These are phyloP conservation scores for Proisotoma minuta DNA, from an alignment of 2,888 invertebrate genomes.

Conservation along the genomic window DNA sequence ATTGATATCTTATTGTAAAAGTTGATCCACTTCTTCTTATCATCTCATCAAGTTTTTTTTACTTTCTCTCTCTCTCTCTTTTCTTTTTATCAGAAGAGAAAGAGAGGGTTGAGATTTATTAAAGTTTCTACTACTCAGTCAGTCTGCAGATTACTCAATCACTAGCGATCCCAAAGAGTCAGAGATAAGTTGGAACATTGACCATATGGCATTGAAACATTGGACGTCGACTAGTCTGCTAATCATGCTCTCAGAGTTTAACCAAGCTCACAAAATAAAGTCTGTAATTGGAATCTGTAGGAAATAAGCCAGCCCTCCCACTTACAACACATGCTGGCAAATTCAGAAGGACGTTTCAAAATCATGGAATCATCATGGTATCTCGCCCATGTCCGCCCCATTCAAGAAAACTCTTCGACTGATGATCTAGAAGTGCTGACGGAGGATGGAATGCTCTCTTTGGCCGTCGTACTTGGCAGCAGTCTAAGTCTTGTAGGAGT, in stretches of 20 bases:
- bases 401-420: slow-evolving; percentile 37
- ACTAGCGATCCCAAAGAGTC: too few relatives aligned
- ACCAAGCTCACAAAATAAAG: not conserved
- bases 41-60: not conserved
- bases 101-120: not conserved
- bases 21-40: slow-evolving; percentile 5
- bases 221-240: too few relatives aligned
- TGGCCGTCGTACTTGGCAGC: slow-evolving; percentile 63
- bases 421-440: slow-evolving; percentile 49
- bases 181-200: too few relatives aligned
- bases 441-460: slow-evolving; percentile 61
- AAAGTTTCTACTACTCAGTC: not conserved
- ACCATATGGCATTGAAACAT: too few relatives aligned
- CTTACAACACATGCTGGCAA: slow-evolving; percentile 4
- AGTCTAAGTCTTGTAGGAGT: slow-evolving; percentile 63
- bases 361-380: slow-evolving; percentile 56
- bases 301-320: not conserved
- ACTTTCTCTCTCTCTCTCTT: not conserved
- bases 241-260: too few relatives aligned
- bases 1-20: slow-evolving; percentile 8
- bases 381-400: slow-evolving; percentile 53
- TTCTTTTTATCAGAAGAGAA: not conserved
- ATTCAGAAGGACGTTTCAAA: slow-evolving; percentile 25
- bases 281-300: not conserved
- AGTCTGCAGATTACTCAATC: too few relatives aligned